Evolutionary conservation across 2,888 invertebrate species (phyloP).

Genomic region (Zhuqinia jingwanae): DNA sequence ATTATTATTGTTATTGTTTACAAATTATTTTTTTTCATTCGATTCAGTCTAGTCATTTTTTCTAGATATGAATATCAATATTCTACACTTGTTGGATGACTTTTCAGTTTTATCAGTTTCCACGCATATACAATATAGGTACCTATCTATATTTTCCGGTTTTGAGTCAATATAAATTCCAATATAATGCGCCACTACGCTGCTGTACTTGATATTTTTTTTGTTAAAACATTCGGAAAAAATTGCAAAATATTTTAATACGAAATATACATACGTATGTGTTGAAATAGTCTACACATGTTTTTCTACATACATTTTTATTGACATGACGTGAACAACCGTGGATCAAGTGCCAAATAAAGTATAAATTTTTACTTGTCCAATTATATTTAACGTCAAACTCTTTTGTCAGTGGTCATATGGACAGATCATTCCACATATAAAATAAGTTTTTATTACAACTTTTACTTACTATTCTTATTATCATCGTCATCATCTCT

Average conservation of each 20-base stretch:
- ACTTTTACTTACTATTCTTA: conserved; percentile 17
- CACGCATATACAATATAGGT: too few relatives aligned
- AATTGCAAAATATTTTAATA: too few relatives aligned
- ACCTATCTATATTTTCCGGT: too few relatives aligned
- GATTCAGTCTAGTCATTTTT: too few relatives aligned
- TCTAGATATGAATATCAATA: too few relatives aligned
- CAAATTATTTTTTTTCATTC: background rate
- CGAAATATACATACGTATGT: too few relatives aligned
- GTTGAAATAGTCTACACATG: background rate
- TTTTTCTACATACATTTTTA: conserved; percentile 1
- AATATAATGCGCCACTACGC: too few relatives aligned
- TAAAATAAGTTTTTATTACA: conserved; percentile 24
- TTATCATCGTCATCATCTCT: background rate
- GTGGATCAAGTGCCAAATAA: conserved; percentile 25
- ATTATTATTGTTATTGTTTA: background rate
- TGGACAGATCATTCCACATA: conserved; percentile 30
- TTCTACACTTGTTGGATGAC: too few relatives aligned
- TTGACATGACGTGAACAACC: conserved; percentile 1
- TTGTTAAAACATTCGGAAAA: too few relatives aligned
- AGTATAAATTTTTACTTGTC: conserved; percentile 22
- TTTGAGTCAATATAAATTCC: too few relatives aligned
- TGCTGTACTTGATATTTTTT: too few relatives aligned
- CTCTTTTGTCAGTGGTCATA: conserved; percentile 16
- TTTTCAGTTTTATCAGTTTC: too few relatives aligned
- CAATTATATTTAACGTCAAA: conserved; percentile 31